These are phyloP conservation scores for Parambassis ranga DNA, from an alignment of 2,797 vertebrate genomes.

Conservation along the genomic window DNA sequence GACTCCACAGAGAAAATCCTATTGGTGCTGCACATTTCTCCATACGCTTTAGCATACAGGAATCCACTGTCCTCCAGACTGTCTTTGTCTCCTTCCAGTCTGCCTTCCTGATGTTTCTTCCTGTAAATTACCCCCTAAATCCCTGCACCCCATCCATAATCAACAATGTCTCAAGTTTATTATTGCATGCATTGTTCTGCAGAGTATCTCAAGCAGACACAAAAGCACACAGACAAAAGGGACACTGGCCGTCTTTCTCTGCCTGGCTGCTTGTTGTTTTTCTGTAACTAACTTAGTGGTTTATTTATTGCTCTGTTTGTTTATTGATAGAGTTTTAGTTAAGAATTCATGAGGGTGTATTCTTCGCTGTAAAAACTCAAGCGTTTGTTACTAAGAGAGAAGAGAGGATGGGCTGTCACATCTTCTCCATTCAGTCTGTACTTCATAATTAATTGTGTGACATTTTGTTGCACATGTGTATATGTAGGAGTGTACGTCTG, in stretches of 20 bases:
- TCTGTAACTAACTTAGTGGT: conserved; percentile 63
- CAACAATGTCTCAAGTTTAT: conserved; percentile 58
- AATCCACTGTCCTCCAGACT: conserved; percentile 61
- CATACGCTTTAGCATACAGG: conserved; percentile 60
- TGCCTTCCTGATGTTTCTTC: conserved; percentile 40
- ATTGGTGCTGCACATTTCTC: conserved; percentile 73
- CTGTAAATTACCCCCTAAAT: conserved; percentile 54
- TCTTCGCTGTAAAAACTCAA: conserved; percentile 46
- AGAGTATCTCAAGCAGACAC: conserved; percentile 53
- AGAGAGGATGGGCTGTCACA: conserved; percentile 28
- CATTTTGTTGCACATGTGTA: conserved; percentile 1
- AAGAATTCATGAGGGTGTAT: conserved; percentile 58
- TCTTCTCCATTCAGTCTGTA: conserved; percentile 45
- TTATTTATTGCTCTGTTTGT: conserved; percentile 72
- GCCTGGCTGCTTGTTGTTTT: conserved; percentile 41
- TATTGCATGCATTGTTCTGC: conserved; percentile 48
- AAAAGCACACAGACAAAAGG: conserved; percentile 51
- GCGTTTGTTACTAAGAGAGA: conserved; percentile 33
- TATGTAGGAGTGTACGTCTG: not conserved
- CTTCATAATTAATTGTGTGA: conserved; percentile 52
- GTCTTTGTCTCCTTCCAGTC: conserved; percentile 64
- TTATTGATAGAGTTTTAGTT: conserved; percentile 65
- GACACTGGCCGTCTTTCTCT: conserved; percentile 11
- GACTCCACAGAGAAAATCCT: conserved; percentile 78
- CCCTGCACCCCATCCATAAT: conserved; percentile 47